Percentiles rank a stretch among this genome's conserved stretches.
Conservation (phyloP, 2,888 invertebrate genomes). For the Epirrita christyi region DNA sequence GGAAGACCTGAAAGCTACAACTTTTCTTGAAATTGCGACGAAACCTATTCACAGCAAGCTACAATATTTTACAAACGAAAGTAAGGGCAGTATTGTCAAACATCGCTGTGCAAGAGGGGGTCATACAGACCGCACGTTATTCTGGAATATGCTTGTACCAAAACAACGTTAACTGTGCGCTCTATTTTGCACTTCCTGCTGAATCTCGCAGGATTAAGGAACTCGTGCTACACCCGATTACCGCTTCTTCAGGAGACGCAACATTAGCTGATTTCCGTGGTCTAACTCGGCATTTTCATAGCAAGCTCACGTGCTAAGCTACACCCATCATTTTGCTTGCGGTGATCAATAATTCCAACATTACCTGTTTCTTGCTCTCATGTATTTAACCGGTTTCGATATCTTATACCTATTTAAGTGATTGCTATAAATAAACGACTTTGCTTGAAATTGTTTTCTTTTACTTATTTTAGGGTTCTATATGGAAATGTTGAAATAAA, state of each 20-base stretch:
- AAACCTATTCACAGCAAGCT: no score
- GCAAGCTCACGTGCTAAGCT: constrained; percentile 65
- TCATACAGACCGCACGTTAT: no score
- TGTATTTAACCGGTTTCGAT: constrained; percentile 22
- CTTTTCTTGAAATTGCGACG: no score
- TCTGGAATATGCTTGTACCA: no score
- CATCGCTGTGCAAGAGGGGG: no score
- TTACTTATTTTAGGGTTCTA: neutral
- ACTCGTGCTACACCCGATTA: neutral
- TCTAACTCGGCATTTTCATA: constrained; percentile 49
- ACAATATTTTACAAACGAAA: no score
- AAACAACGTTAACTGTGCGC: no score
- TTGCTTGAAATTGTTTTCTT: constrained; percentile 5
- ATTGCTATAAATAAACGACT: constrained; percentile 15
- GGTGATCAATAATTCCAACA: constrained; percentile 62
- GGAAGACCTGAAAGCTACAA: no score
- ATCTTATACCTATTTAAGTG: constrained; percentile 13
- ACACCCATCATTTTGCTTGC: constrained; percentile 66
- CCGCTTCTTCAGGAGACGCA: constrained; percentile 6
- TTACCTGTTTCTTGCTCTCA: constrained; percentile 31
- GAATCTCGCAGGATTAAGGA: constrained; percentile 1
- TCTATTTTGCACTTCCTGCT: neutral
- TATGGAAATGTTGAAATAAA: neutral
- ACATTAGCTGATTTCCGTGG: constrained; percentile 22
- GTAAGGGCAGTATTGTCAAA: no score